A percentile compares a stretch with the other conserved stretches of the same genome.
Conservation (phyloP, 2,797 vertebrate species). For the Xiphorhynchus erythropygius region DNA sequence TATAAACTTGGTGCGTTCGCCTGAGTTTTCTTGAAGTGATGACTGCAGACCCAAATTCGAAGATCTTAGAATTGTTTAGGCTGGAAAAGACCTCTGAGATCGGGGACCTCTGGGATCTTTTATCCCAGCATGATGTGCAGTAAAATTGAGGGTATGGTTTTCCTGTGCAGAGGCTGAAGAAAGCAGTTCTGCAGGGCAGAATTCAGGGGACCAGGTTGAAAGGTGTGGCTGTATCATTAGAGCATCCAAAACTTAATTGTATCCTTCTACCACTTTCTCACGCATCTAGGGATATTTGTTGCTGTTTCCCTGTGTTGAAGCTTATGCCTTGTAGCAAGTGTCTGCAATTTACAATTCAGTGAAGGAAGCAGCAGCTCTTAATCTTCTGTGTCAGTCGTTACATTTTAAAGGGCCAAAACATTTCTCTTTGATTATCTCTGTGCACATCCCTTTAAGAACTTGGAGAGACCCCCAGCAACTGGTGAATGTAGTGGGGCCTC, state of each 20-base stretch:
- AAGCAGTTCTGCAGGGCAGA: background rate
- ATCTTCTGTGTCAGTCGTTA: background rate
- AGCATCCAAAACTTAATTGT: background rate
- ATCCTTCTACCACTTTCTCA: background rate
- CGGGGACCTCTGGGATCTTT: background rate
- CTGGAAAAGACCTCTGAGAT: background rate
- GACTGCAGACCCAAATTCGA: background rate
- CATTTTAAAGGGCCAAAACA: background rate
- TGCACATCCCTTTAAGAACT: background rate
- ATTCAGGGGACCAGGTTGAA: background rate
- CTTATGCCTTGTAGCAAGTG: background rate
- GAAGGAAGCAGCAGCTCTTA: background rate
- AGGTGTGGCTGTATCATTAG: background rate
- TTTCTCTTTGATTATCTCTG: background rate
- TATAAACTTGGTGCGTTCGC: accelerated
- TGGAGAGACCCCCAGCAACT: background rate
- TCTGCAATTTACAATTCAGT: background rate
- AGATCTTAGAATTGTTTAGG: background rate
- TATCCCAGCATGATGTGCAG: background rate
- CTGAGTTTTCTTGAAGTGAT: background rate
- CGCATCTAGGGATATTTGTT: background rate
- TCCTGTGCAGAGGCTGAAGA: background rate
- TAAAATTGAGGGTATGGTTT: background rate
- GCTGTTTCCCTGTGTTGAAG: background rate
- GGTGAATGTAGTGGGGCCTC: background rate